A percentile compares a stretch with the other conserved stretches of the same genome.
Conservation (phyloP, 2,888 invertebrate genomes). For the Cecidostiba fungosa region DNA sequence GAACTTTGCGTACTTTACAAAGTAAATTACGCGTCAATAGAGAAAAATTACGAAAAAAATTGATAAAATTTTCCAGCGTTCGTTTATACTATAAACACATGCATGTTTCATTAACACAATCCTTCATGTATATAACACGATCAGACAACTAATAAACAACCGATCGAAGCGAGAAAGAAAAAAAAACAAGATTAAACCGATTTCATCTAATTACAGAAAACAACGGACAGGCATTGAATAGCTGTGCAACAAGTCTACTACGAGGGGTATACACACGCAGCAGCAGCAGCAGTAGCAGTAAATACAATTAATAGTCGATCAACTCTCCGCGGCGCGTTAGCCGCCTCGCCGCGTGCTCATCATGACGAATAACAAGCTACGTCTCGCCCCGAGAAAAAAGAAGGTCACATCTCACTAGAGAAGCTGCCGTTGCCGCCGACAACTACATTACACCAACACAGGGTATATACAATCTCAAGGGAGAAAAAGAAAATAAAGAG, state of each 20-base stretch:
- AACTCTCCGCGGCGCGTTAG: not conserved
- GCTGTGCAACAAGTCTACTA: constrained; percentile 15
- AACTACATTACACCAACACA: not conserved
- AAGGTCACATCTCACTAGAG: not conserved
- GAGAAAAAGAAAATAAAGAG: no score
- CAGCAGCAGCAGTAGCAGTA: not conserved
- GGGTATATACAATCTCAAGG: not conserved
- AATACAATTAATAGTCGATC: constrained; percentile 21
- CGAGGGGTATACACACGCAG: not conserved
- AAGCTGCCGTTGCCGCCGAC: not conserved
- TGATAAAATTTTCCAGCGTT: no score
- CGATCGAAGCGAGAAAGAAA: not conserved
- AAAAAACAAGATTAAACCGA: not conserved
- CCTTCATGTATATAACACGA: not conserved
- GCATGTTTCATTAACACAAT: no score
- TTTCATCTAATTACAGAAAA: constrained; percentile 10
- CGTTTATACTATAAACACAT: no score
- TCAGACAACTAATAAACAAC: not conserved
- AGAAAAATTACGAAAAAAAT: no score
- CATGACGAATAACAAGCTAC: not conserved
- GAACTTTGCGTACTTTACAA: no score
- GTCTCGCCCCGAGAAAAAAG: not conserved
- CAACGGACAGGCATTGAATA: not conserved
- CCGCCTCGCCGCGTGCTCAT: not conserved
- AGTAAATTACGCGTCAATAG: no score